These are phyloP conservation scores for Cephus runcator DNA, from an alignment of 2,888 invertebrate genomes.

Conservation along the genomic window DNA sequence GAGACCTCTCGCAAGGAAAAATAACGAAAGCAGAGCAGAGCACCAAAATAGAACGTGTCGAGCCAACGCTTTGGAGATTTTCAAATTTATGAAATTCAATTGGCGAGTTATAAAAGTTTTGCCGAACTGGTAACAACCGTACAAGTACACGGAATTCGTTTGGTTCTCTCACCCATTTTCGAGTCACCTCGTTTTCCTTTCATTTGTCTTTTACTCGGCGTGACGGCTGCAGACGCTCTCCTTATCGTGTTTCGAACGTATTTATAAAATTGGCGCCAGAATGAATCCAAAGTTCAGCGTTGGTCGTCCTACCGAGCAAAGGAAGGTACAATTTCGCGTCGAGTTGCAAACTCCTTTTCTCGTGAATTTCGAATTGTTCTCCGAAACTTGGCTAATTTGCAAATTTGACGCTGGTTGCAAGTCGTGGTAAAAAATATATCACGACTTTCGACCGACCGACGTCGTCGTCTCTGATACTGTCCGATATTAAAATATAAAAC, in stretches of 20 bases:
- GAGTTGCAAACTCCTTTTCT: neutral
- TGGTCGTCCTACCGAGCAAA: neutral
- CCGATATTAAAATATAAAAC: neutral
- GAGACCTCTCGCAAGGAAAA: neutral
- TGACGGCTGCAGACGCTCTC: neutral
- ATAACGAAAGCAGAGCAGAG: neutral
- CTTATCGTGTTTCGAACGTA: neutral
- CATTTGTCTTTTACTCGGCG: neutral
- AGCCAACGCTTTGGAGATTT: constrained; percentile 11
- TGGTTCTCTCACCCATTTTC: neutral
- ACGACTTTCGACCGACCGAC: neutral
- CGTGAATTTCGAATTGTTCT: neutral
- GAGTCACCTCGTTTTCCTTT: neutral
- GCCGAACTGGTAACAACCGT: neutral
- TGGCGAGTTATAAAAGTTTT: constrained; percentile 32
- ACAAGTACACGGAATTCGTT: neutral
- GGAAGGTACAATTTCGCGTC: neutral
- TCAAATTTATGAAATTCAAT: constrained; percentile 33
- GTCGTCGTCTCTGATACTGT: neutral
- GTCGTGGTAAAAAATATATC: neutral
- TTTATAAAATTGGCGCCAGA: neutral
- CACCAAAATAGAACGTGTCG: neutral
- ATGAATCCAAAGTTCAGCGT: neutral
- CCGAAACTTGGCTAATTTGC: neutral
- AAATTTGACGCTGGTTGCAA: neutral